Evolutionary conservation across 1,140 invertebrate species (phyloP), one percentile per base, ranked within the genome.

Genomic region (Cherax quadricarinatus): DNA sequence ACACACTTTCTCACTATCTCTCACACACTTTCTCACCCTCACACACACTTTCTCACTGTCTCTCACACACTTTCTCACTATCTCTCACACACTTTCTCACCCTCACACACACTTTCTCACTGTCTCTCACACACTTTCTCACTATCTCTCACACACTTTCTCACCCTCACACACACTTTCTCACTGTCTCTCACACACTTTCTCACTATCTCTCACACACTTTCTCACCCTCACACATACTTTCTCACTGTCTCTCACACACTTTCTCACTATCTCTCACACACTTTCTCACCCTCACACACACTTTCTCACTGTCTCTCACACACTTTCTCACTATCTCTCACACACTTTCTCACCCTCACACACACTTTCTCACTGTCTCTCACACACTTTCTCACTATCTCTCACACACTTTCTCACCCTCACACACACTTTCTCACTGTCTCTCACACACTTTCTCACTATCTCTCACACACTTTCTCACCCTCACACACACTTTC

Each of bases 31-130:
- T 57, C 53, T 83, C 3, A 7, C 81, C 5, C 53, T 49, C n/a
- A 1, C 49, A 18, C 4, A 18, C 57, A 10, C 57, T 30, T 7
- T 30, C 57, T 9, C n/a, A n/a, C 16, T 53, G 30, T 49, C 18
- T 86, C 12, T 24, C n/a, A 0, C 24, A 30, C 51, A 30, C 21
- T 70, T 9, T 49, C 16, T 49, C 21, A 41, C 16, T 70, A 0
- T 86, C 83, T 86, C 62, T 49, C 62, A 16, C 57, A 30, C 83
- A 24, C 83, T 70, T 57, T 60, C n/a, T 60, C 83, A 10, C 48
- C 12, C 30, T 57, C 53, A 2, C 53, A 9, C 53, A 9, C 53
- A 9, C 81, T 57, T 16, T 57, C 53, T 83, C 3, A 7, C 81
- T 84, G 1, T 21, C 53, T n/a, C n/a, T 49, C 5, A 1, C 4